phyloP scores from a whole-genome alignment of 1,140 invertebrate species.

The Trachymyrmex septentrionalis region DNA sequence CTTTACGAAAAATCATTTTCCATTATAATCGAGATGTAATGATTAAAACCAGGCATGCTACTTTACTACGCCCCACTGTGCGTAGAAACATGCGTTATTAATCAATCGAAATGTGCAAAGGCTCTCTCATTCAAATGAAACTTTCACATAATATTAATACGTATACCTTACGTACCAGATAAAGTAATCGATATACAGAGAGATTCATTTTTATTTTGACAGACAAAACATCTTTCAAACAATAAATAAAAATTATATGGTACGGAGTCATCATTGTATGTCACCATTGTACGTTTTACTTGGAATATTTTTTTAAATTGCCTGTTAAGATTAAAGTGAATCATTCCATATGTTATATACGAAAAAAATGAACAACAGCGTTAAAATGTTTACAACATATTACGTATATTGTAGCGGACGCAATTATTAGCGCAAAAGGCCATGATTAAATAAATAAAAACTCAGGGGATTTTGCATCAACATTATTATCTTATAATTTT shows the following conservation, averaged over 20 bases:
- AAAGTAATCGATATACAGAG: neutral
- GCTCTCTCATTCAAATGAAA: constrained; percentile 12
- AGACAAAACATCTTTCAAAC: too few relatives aligned
- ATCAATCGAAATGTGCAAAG: constrained; percentile 29
- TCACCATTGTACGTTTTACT: too few relatives aligned
- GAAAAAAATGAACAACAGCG: neutral
- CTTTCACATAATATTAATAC: constrained; percentile 21
- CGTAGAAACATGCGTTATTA: constrained; percentile 16
- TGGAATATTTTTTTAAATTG: too few relatives aligned
- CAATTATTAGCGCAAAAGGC: neutral
- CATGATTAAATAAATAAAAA: constrained; percentile 22
- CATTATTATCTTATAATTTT: constrained; percentile 12
- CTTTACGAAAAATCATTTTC: constrained; percentile 11
- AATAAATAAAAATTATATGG: too few relatives aligned
- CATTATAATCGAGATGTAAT: neutral
- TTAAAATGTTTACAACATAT: neutral
- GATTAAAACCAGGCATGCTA: constrained; percentile 7
- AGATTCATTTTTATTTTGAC: too few relatives aligned
- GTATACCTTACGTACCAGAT: neutral
- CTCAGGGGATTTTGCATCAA: neutral
- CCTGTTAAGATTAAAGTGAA: too few relatives aligned
- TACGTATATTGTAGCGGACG: neutral
- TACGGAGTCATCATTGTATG: too few relatives aligned
- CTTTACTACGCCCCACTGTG: constrained; percentile 9
- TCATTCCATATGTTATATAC: too few relatives aligned